Percentiles rank a stretch among this genome's conserved stretches.
These are phyloP conservation scores for Callocephalon fimbriatum DNA, from an alignment of 2,113 vertebrate genomes.

Conservation along the genomic window DNA sequence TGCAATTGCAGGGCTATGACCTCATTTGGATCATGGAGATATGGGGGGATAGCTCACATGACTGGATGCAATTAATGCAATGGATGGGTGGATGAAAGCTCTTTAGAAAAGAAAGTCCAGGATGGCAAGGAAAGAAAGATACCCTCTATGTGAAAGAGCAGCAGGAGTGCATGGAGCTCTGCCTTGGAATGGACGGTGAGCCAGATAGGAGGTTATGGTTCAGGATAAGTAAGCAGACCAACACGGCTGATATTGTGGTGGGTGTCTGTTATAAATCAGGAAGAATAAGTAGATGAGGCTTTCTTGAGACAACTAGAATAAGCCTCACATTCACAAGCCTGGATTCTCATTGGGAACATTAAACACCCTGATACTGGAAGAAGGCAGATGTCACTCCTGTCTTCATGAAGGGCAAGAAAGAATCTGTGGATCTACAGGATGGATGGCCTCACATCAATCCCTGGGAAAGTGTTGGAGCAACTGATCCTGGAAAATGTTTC, in stretches of 20 bases:
- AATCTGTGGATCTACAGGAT: not conserved
- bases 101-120: not conserved
- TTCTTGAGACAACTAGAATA: not conserved
- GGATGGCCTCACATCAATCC: not conserved
- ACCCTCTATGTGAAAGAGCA: not conserved
- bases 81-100: not conserved
- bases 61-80: not conserved
- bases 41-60: not conserved
- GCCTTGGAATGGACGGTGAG: not conserved
- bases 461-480: not conserved
- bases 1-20: not conserved
- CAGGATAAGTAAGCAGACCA: not conserved
- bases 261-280: not conserved
- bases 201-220: not conserved
- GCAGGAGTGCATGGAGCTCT: not conserved
- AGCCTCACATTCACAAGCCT: not conserved
- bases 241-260: not conserved
- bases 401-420: not conserved
- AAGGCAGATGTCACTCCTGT: not conserved
- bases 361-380: not conserved
- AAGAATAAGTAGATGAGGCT: not conserved
- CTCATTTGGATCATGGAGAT: rapidly evolving
- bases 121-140: not conserved
- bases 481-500: not conserved
- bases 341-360: not conserved